These are phyloP conservation scores for Melipona beecheii DNA, from an alignment of 2,888 invertebrate species.

Conservation along the genomic window DNA sequence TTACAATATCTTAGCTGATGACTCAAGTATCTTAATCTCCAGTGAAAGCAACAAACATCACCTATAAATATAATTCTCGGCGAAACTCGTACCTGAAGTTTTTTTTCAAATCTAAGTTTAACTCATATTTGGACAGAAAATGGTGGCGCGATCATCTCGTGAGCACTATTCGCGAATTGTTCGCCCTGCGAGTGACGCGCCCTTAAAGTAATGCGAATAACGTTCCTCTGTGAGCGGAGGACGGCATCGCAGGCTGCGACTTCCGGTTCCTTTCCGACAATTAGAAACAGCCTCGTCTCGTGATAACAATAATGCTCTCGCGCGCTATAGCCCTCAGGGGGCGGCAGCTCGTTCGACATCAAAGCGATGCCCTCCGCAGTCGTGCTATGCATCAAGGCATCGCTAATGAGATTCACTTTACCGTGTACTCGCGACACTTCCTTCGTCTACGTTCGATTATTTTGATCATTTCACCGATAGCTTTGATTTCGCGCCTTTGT, in stretches of 20 bases:
- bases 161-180: not conserved
- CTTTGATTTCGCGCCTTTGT: conserved; percentile 43
- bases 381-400: conserved; percentile 74
- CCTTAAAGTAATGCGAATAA: not conserved
- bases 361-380: conserved; percentile 71
- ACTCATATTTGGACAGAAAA: not conserved
- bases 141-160: not conserved
- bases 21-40: not conserved
- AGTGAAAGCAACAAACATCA: not conserved
- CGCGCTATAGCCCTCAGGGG: conserved; percentile 70
- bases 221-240: conserved; percentile 23
- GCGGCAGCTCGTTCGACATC: conserved; percentile 75
- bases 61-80: not conserved
- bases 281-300: conserved; percentile 78
- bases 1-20: too few species aligned
- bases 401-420: conserved; percentile 84
- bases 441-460: conserved; percentile 73
- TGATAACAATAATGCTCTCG: conserved; percentile 76
- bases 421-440: conserved; percentile 71
- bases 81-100: not conserved
- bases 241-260: conserved; percentile 63
- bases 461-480: conserved; percentile 70
- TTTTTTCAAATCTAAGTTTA: too few species aligned
- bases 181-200: not conserved
- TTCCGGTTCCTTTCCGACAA: conserved; percentile 80